Conservation (phyloP, 2,113 vertebrate species). For the Genyomyrus donnyi region DNA sequence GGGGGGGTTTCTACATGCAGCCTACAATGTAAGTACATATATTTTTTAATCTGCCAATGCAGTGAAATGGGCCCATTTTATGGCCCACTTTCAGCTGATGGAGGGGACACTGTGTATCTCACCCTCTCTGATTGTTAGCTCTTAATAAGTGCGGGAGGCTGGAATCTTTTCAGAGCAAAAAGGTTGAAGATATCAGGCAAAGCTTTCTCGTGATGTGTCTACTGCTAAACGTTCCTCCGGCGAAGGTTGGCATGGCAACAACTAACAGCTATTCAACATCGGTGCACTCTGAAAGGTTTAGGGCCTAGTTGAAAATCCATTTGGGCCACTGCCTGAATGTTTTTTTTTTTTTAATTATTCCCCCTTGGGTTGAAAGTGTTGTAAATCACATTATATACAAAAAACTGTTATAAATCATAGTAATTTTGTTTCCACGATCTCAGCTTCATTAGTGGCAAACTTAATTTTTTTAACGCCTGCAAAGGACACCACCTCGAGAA, state of each 20-base stretch:
- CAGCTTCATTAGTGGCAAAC: conserved; percentile 24
- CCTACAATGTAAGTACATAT: not conserved
- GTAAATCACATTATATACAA: conserved; percentile 57
- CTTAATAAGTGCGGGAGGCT: conserved; percentile 80
- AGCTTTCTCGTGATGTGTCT: conserved; percentile 83
- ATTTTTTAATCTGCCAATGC: conserved; percentile 58
- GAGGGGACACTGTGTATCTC: conserved; percentile 64
- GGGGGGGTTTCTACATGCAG: conserved; percentile 63
- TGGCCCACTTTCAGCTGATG: conserved; percentile 58
- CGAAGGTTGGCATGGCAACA: conserved; percentile 97
- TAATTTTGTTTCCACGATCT: conserved; percentile 44
- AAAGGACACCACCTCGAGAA: conserved; percentile 4
- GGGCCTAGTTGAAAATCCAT: conserved; percentile 97
- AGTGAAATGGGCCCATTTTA: conserved; percentile 57
- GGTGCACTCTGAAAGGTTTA: conserved; percentile 86
- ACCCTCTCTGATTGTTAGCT: conserved; percentile 81
- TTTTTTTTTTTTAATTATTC: conserved; percentile 36
- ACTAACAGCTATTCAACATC: conserved; percentile 89
- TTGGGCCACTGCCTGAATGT: conserved; percentile 81
- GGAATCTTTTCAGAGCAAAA: conserved; percentile 92
- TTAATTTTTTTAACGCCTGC: not conserved
- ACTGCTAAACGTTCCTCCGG: conserved; percentile 80
- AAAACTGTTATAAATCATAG: conserved; percentile 63
- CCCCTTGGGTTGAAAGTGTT: conserved; percentile 56
- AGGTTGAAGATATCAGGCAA: conserved; percentile 99